Evolutionary conservation across 2,113 vertebrate genomes (phyloP), one percentile per base, ranked within the genome.

Genomic region (Aix galericulata): DNA sequence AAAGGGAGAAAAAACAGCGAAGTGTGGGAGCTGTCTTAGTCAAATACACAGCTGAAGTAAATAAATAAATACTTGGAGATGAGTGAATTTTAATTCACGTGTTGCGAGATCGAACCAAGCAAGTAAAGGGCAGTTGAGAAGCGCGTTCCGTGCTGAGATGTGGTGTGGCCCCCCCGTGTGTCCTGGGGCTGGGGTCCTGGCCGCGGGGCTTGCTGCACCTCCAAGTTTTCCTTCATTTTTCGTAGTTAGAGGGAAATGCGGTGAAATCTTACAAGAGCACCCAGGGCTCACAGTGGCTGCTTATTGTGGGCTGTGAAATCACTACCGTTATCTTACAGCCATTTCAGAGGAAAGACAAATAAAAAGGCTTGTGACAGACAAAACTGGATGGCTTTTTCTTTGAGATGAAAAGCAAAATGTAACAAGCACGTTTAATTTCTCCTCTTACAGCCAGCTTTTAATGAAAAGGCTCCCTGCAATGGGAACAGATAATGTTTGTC

Each of bases 401-500:
- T 38, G 84, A 94, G 96, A 96, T 91, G 94, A 98, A 97, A 97
- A 96, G 95, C 95, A 91, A 96, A 96, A 91, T 42, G 91, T 86
- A 97, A 96, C 77, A 86, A 97, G 92, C 79, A 59, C 82, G 87
- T 97, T 97, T 97, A 97, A 97, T 97, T 96, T 96, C 86, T 96
- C 78, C 92, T 92, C 82, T 94, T 97, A 83, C 84, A 95, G 88
- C 78, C 8, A 23, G 86, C 66, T 64, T 97, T 97, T 97, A 97
- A 97, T 97, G 94, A 97, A 90, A 93, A 72, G 77, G 86, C 88
- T 74, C 96, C 94, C 96, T 80, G 95, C 92, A 96, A 96, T 32
- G 96, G 87, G 93, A 96, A 94, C 96, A 98, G 96, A 91, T 97
- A 96, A 96, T 94, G 96, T 97, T 97, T 97, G 96, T 97, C 96